Evolutionary conservation across 1,140 invertebrate genomes (phyloP).

Genomic region (Camponotus floridanus): DNA sequence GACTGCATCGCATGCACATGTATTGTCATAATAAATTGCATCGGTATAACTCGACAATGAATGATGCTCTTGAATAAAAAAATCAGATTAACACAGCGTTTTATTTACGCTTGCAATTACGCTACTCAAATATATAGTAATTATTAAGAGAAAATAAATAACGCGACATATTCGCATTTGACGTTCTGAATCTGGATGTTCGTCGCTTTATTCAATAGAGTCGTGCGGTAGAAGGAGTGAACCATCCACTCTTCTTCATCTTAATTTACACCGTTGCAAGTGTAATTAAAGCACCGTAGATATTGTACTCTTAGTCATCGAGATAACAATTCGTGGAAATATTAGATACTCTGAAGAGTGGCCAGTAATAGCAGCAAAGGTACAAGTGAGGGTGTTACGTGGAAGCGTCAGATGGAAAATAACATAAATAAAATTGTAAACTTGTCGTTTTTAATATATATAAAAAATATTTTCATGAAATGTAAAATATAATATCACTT

Average conservation of each 20-base stretch:
- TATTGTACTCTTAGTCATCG: slow-evolving; percentile 10
- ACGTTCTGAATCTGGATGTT: neutral
- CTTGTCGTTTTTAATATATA: neutral
- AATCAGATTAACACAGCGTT: slow-evolving; percentile 35
- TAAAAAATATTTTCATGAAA: neutral
- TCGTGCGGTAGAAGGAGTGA: neutral
- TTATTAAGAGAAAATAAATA: slow-evolving; percentile 44
- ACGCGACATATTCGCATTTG: neutral
- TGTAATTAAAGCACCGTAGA: slow-evolving; percentile 26
- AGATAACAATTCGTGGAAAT: slow-evolving; percentile 37
- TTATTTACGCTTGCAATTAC: slow-evolving; percentile 42
- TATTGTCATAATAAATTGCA: slow-evolving; percentile 46
- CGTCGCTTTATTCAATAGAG: neutral
- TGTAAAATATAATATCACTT: neutral
- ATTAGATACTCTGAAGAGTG: slow-evolving; percentile 49
- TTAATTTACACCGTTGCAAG: slow-evolving; percentile 16
- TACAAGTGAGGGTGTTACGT: neutral
- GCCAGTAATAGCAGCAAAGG: slow-evolving; percentile 34
- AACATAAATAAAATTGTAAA: neutral
- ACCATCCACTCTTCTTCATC: neutral
- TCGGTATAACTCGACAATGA: slow-evolving; percentile 15
- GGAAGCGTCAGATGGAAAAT: neutral
- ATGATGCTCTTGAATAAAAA: slow-evolving; percentile 45
- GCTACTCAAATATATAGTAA: slow-evolving; percentile 35
- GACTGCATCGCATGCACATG: neutral